Percentiles rank a stretch among this genome's conserved stretches.
Evolutionary conservation across 2,797 vertebrate genomes (phyloP).

Genomic region (Bovichtus diacanthus): DNA sequence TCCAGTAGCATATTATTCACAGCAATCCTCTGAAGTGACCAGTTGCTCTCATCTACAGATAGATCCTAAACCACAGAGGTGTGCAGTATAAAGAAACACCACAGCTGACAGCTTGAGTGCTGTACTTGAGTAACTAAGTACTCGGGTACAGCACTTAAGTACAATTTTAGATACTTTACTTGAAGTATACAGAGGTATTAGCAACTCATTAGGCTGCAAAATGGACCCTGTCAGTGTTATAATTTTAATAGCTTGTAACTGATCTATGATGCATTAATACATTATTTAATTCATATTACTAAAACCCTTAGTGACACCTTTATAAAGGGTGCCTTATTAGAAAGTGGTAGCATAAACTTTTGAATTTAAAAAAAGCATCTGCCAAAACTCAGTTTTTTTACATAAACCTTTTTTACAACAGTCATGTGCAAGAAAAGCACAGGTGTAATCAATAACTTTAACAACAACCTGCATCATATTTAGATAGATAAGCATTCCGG

Average conservation of each 20-base stretch:
- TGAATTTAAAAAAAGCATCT: background rate
- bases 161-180: background rate
- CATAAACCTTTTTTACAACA: no score
- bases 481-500: background rate
- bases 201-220: background rate
- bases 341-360: background rate
- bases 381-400: background rate
- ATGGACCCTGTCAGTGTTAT: background rate
- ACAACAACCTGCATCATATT: background rate
- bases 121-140: background rate
- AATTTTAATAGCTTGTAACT: background rate
- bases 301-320: background rate
- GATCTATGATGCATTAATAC: background rate
- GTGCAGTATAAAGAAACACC: constrained; percentile 42
- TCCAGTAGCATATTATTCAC: constrained; percentile 68
- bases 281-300: background rate
- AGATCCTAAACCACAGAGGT: constrained; percentile 52
- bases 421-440: background rate
- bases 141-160: background rate
- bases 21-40: constrained; percentile 78
- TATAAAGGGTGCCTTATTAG: background rate
- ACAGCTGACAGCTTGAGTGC: constrained; percentile 1
- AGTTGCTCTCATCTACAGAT: constrained; percentile 75
- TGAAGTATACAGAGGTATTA: background rate
- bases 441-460: background rate